These are phyloP conservation scores for Centropus unirufus DNA, from an alignment of 2,113 vertebrate species.

Conservation along the genomic window DNA sequence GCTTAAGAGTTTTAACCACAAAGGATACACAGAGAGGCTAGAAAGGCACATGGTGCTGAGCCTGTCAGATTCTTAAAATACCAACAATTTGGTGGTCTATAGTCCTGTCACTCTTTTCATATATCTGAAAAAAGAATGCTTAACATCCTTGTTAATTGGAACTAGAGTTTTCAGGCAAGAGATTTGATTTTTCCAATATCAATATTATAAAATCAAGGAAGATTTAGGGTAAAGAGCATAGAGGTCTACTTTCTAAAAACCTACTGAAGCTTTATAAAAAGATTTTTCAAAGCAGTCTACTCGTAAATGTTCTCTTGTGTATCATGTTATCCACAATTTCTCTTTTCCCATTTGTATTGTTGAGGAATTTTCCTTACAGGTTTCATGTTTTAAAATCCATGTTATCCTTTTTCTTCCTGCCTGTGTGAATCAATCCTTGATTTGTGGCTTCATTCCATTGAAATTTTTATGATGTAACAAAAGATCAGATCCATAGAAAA, in stretches of 20 bases:
- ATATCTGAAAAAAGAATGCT: slow-evolving; percentile 43
- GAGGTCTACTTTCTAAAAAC: neutral
- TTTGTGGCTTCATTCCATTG: neutral
- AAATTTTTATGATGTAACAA: slow-evolving; percentile 10
- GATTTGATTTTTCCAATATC: slow-evolving; percentile 33
- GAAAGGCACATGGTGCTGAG: slow-evolving; percentile 70
- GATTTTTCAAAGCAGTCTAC: neutral
- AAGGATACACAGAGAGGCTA: slow-evolving; percentile 68
- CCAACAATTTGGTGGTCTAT: slow-evolving; percentile 72
- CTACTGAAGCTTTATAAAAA: neutral
- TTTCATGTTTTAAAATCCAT: neutral
- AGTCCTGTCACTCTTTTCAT: slow-evolving; percentile 70
- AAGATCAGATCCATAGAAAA: neutral
- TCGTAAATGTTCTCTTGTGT: neutral
- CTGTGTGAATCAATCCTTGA: neutral
- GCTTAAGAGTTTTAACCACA: slow-evolving; percentile 73
- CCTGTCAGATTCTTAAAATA: slow-evolving; percentile 76
- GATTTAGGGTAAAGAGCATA: neutral
- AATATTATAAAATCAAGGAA: neutral
- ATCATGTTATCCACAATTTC: neutral
- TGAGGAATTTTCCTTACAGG: neutral
- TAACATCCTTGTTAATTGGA: slow-evolving; percentile 48
- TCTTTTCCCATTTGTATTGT: neutral
- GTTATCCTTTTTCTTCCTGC: neutral
- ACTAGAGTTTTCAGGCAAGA: slow-evolving; percentile 17